phyloP scores from a whole-genome alignment of 2,113 vertebrate species.

The Siniperca chuatsi region DNA sequence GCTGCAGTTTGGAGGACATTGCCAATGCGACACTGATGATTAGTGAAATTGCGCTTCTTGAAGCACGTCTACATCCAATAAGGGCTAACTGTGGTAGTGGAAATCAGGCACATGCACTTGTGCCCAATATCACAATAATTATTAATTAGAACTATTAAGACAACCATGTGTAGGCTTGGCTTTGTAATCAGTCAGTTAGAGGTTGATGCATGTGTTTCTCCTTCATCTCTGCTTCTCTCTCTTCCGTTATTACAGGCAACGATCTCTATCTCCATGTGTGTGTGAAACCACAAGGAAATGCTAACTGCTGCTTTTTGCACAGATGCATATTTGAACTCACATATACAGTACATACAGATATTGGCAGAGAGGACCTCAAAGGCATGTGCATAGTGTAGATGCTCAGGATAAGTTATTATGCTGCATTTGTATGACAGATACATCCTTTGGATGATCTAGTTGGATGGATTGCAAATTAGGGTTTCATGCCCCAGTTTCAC shows the following conservation, averaged over 20 bases:
- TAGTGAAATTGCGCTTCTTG: no score
- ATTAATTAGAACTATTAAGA: background rate
- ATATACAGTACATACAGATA: background rate
- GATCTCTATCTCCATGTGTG: conserved; percentile 46
- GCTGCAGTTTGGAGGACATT: no score
- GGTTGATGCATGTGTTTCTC: conserved; percentile 30
- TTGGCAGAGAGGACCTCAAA: background rate
- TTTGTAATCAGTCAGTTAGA: conserved; percentile 33
- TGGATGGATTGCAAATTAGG: background rate
- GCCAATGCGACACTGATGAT: no score
- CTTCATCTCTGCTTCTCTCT: conserved; percentile 6
- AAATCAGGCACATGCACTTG: background rate
- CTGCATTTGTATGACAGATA: background rate
- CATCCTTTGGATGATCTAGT: background rate
- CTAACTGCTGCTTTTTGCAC: conserved; percentile 19
- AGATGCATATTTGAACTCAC: conserved; percentile 22
- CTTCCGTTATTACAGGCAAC: background rate
- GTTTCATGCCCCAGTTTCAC: background rate
- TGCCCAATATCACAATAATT: background rate
- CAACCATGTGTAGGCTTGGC: background rate
- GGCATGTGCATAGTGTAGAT: background rate
- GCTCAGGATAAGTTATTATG: background rate
- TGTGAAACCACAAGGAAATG: conserved; percentile 41
- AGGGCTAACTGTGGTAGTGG: background rate
- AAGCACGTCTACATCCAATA: no score